Evolutionary conservation across 2,888 invertebrate genomes (phyloP), one percentile per base, ranked within the genome.

Genomic region (Caenorhabditis sinica): DNA sequence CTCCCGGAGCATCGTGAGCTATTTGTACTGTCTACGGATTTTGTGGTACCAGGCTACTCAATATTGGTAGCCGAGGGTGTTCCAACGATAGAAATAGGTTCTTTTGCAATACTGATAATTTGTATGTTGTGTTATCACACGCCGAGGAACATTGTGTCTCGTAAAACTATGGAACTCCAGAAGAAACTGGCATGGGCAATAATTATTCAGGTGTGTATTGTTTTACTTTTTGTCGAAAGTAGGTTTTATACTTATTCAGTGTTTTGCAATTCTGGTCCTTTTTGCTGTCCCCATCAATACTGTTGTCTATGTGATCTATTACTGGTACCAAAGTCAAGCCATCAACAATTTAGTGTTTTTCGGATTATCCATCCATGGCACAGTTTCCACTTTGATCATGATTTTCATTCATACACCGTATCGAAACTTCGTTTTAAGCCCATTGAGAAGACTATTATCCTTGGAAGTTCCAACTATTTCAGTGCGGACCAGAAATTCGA

Each of bases 331-430:
- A 15, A 76, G 53, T 49, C 75, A 76, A 28, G 45, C 43, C 6
- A 13, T 45, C 33, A 76, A 76, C 49, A 76, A 76, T 60, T 25
- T 76, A 4, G 33, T 63, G 3, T 45, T 68, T 2, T 17, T 76
- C 6, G 15, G 58, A 15, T 9, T 76, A 0, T n/a, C 58, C 0
- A 5, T 15, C 13, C 75, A 76, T 43, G 75, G 75, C 6, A 30
- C 33, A 17, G 20, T 5, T 17, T 58, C 75, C 13, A 76, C 68
- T 33, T 45, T 76, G 9, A 60, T 76, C 1, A 76, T 68, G 75
- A 45, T 76, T 11, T 36, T 66, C 6, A 28, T 45, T 49, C 75
- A 76, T 30, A 58, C 45, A 2, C 75, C 75, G 6, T 76, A 76
- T 49, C 45, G 49, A 49, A 20, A 49, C 20, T n/a, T 49, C 20